phyloP scores from a whole-genome alignment of 92 coral and sea anemone species.

The Zoanthus gigantus region DNA sequence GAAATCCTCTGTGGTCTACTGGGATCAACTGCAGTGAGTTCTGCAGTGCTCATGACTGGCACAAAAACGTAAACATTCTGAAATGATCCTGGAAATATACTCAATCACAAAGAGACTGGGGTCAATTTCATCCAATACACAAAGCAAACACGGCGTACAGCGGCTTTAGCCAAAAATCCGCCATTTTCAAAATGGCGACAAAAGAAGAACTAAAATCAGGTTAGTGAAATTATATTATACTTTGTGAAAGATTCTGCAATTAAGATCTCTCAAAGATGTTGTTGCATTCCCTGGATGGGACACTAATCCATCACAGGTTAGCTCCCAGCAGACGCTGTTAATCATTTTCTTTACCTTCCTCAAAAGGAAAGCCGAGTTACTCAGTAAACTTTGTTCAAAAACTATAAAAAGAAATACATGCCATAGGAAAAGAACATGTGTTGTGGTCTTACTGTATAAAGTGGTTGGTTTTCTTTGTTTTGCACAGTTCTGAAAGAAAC shows the following conservation, averaged over 20 bases:
- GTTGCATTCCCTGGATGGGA: too few species aligned
- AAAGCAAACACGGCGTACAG: background rate
- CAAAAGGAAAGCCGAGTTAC: too few species aligned
- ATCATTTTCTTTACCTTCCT: too few species aligned
- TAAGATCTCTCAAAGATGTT: too few species aligned
- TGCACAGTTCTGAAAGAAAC: slow-evolving; percentile 90
- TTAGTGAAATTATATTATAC: slow-evolving; percentile 11
- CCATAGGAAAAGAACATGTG: too few species aligned
- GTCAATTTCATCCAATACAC: background rate
- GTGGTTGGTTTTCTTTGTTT: background rate
- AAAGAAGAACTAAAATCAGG: slow-evolving; percentile 90
- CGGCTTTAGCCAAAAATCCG: slow-evolving; percentile 52
- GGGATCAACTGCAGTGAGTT: slow-evolving; percentile 10
- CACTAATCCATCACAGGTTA: too few species aligned
- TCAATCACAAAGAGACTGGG: background rate
- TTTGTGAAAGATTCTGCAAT: background rate
- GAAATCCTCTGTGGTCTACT: slow-evolving; percentile 73
- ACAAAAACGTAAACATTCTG: background rate
- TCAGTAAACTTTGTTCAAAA: too few species aligned
- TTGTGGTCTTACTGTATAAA: background rate
- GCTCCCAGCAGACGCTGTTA: too few species aligned
- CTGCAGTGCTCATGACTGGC: background rate
- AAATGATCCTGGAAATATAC: too few species aligned
- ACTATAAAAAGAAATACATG: too few species aligned
- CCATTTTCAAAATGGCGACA: slow-evolving; percentile 97